Percentiles rank a stretch among this genome's conserved stretches.
phyloP scores from a whole-genome alignment of 2,888 invertebrate genomes.

The Salticus scenicus region DNA sequence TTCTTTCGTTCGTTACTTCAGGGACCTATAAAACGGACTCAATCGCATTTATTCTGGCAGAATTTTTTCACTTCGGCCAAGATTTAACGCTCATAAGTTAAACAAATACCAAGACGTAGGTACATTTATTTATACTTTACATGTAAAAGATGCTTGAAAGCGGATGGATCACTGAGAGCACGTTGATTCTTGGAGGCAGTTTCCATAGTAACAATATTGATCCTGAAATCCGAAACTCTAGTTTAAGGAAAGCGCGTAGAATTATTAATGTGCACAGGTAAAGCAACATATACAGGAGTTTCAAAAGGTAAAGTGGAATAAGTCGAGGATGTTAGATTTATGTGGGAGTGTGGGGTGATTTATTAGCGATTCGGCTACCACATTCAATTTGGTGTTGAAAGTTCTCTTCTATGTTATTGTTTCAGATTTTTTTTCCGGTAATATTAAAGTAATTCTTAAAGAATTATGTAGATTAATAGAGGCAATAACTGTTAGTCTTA shows the following conservation, averaged over 20 bases:
- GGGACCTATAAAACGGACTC: conserved; percentile 12
- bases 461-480: not conserved
- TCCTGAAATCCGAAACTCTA: conserved; percentile 61
- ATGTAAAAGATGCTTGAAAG: conserved; percentile 18
- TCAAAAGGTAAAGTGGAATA: conserved; percentile 3
- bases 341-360: not conserved
- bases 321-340: conserved; percentile 11
- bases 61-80: conserved; percentile 17
- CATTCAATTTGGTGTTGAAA: not conserved
- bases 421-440: not conserved
- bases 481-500: not conserved
- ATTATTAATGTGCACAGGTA: conserved; percentile 57
- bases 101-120: conserved; percentile 35
- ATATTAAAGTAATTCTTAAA: not conserved
- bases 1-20: not conserved
- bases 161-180: conserved; percentile 29
- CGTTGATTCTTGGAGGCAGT: conserved; percentile 51
- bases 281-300: not conserved
- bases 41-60: conserved; percentile 1
- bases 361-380: not conserved
- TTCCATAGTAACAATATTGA: conserved; percentile 61
- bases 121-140: conserved; percentile 50
- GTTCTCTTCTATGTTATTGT: not conserved
- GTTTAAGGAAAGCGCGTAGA: conserved; percentile 61
- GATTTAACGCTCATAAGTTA: conserved; percentile 34